Evolutionary conservation across 1,140 invertebrate species (phyloP).

Genomic region (Ceratosolen fusciceps): DNA sequence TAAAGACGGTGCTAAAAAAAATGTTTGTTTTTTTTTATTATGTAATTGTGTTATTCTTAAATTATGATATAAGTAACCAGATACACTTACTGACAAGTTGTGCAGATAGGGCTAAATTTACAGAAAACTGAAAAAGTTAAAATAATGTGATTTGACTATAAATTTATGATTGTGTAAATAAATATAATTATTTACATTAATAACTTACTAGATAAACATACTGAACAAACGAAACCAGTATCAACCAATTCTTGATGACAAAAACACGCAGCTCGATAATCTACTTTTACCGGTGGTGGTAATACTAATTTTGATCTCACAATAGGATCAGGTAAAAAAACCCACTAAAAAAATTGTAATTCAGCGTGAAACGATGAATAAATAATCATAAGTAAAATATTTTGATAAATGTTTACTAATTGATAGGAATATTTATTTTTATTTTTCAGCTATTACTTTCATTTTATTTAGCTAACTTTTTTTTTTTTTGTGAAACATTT

Average conservation of each 20-base stretch:
- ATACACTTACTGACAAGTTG: conserved; percentile 93
- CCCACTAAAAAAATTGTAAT: conserved; percentile 88
- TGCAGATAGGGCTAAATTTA: conserved; percentile 97
- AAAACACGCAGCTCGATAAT: conserved; percentile 97
- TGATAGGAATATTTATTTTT: too few relatives aligned
- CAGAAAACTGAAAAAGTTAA: conserved; percentile 89
- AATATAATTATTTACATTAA: background rate
- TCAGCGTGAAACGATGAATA: too few relatives aligned
- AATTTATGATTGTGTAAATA: background rate
- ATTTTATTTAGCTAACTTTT: too few relatives aligned
- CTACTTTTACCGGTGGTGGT: conserved; percentile 91
- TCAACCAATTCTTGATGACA: conserved; percentile 97
- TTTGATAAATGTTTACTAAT: too few relatives aligned
- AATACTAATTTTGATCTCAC: conserved; percentile 87
- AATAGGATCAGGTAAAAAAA: conserved; percentile 89
- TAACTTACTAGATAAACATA: conserved; percentile 92
- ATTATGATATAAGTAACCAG: conserved; percentile 5
- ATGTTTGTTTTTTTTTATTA: conserved; percentile 50
- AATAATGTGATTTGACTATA: background rate
- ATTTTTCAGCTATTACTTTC: too few relatives aligned
- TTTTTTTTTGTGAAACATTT: too few relatives aligned
- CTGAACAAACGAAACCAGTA: conserved; percentile 97
- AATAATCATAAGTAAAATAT: too few relatives aligned
- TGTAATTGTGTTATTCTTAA: background rate
- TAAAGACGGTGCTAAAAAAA: conserved; percentile 86